phyloP scores from a whole-genome alignment of 2,888 invertebrate species.

The Microctonus aethiopoides region DNA sequence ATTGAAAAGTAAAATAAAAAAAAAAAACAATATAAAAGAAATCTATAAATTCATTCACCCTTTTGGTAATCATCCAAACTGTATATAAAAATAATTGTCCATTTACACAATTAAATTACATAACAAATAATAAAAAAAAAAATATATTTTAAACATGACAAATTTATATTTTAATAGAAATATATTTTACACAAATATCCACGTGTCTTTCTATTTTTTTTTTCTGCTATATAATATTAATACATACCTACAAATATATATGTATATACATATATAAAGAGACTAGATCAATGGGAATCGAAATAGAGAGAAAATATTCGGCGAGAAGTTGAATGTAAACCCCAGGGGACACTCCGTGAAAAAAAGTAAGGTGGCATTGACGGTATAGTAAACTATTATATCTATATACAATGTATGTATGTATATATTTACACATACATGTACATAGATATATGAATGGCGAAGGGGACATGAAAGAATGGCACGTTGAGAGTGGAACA shows the following conservation, averaged over 20 bases:
- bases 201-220: too few relatives aligned
- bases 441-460: background rate
- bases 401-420: too few relatives aligned
- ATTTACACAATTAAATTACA: too few relatives aligned
- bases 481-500: constrained; percentile 47
- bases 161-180: too few relatives aligned
- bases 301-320: constrained; percentile 25
- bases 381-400: too few relatives aligned
- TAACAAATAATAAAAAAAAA: too few relatives aligned
- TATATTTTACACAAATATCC: too few relatives aligned
- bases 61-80: background rate
- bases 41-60: background rate
- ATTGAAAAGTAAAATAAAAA: background rate
- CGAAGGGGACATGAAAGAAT: constrained; percentile 3
- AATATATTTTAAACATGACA: too few relatives aligned
- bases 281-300: constrained; percentile 35
- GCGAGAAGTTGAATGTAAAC: constrained; percentile 16
- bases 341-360: constrained; percentile 18
- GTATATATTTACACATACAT: background rate
- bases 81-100: too few relatives aligned
- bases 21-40: background rate
- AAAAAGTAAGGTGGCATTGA: background rate
- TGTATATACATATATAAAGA: background rate
- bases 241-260: background rate
- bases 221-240: too few relatives aligned